A percentile compares a stretch with the other conserved stretches of the same genome.
Evolutionary conservation across 2,888 invertebrate genomes (phyloP).

Genomic region (Drosophila paranaensis): DNA sequence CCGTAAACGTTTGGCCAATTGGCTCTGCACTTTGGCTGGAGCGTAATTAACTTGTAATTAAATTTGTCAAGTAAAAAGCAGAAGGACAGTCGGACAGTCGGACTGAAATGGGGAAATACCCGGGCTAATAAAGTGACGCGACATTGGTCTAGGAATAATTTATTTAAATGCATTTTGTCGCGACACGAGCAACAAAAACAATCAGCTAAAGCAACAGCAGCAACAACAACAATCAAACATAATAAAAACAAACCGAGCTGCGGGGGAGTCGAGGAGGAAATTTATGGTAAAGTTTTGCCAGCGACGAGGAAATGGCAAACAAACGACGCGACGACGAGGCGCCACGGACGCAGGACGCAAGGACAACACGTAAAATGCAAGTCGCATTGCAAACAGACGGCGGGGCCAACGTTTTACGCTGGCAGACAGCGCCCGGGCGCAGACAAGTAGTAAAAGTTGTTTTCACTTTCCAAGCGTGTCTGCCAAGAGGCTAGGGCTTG

Average conservation of each 20-base stretch:
- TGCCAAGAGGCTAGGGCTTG: slow-evolving; percentile 44
- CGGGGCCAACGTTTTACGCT: neutral
- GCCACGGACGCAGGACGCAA: slow-evolving; percentile 55
- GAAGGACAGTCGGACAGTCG: slow-evolving; percentile 1
- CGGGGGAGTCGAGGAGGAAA: slow-evolving; percentile 60
- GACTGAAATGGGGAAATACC: slow-evolving; percentile 35
- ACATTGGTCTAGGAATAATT: slow-evolving; percentile 80
- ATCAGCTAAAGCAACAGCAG: slow-evolving; percentile 45
- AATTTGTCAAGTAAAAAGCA: slow-evolving; percentile 27
- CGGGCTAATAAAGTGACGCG: slow-evolving; percentile 80
- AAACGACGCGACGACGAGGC: slow-evolving; percentile 73
- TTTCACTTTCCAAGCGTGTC: slow-evolving; percentile 74
- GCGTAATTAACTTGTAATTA: slow-evolving; percentile 54
- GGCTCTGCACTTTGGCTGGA: slow-evolving; percentile 27
- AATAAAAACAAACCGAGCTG: slow-evolving; percentile 9
- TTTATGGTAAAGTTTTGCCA: slow-evolving; percentile 76
- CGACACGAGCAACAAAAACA: slow-evolving; percentile 69
- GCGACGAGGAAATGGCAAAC: slow-evolving; percentile 78
- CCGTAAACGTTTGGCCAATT: neutral
- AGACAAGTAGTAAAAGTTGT: slow-evolving; percentile 79
- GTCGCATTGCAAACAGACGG: slow-evolving; percentile 17
- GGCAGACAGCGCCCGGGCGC: neutral
- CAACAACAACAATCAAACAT: slow-evolving; percentile 28
- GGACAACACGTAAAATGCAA: slow-evolving; percentile 61
- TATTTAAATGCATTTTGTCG: slow-evolving; percentile 84